Evolutionary conservation across 1,140 invertebrate species (phyloP).

Genomic region (Bombus vancouverensis): DNA sequence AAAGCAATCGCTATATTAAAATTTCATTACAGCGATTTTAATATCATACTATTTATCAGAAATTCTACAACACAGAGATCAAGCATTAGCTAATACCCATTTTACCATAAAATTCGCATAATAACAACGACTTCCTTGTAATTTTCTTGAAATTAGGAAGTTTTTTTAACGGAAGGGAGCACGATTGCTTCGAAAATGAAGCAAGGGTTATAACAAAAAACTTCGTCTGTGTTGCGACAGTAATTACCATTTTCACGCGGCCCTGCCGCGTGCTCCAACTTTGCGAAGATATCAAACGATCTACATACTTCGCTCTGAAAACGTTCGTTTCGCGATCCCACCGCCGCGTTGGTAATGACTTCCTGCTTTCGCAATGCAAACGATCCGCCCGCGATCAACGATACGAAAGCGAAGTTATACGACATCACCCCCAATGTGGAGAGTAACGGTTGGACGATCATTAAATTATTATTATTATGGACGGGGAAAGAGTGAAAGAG

Average conservation of each 20-base stretch:
- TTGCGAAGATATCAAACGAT: constrained; percentile 27
- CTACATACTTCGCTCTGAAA: constrained; percentile 38
- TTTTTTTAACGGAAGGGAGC: not conserved
- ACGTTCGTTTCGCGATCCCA: constrained; percentile 13
- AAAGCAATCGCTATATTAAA: not conserved
- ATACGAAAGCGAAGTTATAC: constrained; percentile 21
- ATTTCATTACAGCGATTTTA: not conserved
- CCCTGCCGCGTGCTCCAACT: not conserved
- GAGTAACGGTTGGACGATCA: not conserved
- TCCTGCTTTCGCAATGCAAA: constrained; percentile 35
- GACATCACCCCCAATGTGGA: not conserved
- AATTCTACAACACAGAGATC: not conserved
- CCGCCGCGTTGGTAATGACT: constrained; percentile 34
- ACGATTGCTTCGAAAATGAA: not conserved
- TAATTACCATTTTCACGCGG: constrained; percentile 41
- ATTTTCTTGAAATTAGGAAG: not conserved
- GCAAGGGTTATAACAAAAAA: not conserved
- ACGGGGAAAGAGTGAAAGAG: not conserved
- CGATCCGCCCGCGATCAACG: constrained; percentile 28
- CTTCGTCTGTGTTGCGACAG: not conserved
- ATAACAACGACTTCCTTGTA: not conserved
- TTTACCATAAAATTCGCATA: not conserved
- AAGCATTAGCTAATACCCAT: not conserved
- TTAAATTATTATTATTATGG: constrained; percentile 38
- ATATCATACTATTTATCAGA: not conserved